A percentile compares a stretch with the other conserved stretches of the same genome.
These are phyloP conservation scores for Electrophaes corylata DNA, from an alignment of 2,888 invertebrate genomes.

Conservation along the genomic window DNA sequence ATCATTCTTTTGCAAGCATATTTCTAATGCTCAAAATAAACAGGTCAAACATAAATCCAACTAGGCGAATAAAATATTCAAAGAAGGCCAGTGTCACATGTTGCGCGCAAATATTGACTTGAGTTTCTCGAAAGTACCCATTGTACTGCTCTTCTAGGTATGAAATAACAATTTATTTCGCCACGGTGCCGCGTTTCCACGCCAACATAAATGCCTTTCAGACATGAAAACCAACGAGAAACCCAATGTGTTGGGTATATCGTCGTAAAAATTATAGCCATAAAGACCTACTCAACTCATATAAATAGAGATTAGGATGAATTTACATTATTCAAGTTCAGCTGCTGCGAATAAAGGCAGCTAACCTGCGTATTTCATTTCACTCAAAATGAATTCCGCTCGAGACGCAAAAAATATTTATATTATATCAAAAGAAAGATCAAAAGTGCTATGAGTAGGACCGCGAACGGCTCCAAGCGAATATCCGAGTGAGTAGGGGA, in stretches of 20 bases:
- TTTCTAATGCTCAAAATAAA: neutral
- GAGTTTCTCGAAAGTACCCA: constrained; percentile 27
- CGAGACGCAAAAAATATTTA: constrained; percentile 70
- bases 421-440: constrained; percentile 75
- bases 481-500: constrained; percentile 48
- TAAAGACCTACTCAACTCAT: constrained; percentile 48
- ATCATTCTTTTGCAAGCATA: too few species aligned
- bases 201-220: constrained; percentile 26
- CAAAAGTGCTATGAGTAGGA: constrained; percentile 63
- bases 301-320: constrained; percentile 56
- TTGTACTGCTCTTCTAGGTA: constrained; percentile 24
- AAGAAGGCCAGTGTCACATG: constrained; percentile 21
- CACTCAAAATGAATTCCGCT: constrained; percentile 66
- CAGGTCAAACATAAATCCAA: constrained; percentile 6
- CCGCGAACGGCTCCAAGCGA: constrained; percentile 46
- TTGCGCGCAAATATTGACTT: constrained; percentile 27
- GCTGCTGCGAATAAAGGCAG: constrained; percentile 31
- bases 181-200: constrained; percentile 26
- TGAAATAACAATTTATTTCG: constrained; percentile 32
- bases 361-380: constrained; percentile 61
- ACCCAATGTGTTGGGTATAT: constrained; percentile 24
- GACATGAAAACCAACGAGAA: constrained; percentile 25
- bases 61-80: constrained; percentile 16
- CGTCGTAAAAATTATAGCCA: constrained; percentile 42
- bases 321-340: constrained; percentile 57